A percentile compares a stretch with the other conserved stretches of the same genome.
phyloP scores from a whole-genome alignment of 2,888 invertebrate species.

The Chrysopilus asiliformis region DNA sequence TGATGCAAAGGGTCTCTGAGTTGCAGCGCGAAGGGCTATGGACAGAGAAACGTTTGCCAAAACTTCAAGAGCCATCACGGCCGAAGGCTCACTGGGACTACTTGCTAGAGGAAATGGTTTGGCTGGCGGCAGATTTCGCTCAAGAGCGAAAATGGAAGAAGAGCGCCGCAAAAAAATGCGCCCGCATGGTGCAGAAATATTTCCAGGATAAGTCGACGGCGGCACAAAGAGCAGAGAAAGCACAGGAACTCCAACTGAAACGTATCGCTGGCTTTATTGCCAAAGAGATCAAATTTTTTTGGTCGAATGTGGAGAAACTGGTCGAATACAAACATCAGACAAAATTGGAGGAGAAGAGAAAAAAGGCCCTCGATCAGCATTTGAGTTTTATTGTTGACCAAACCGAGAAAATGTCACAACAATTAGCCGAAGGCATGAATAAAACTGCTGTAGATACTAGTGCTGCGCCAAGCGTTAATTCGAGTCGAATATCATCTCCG shows the following conservation, averaged over 20 bases:
- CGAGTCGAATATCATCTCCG: slow-evolving; percentile 38
- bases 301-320: slow-evolving; percentile 92
- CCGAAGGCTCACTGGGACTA: slow-evolving; percentile 98
- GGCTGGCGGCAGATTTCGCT: slow-evolving; percentile 95
- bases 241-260: slow-evolving; percentile 72
- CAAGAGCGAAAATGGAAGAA: slow-evolving; percentile 98
- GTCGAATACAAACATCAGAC: slow-evolving; percentile 90
- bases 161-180: slow-evolving; percentile 84
- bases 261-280: slow-evolving; percentile 83
- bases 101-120: slow-evolving; percentile 94
- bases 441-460: slow-evolving; percentile 35
- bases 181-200: slow-evolving; percentile 80
- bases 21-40: slow-evolving; percentile 89
- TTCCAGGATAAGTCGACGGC: slow-evolving; percentile 83
- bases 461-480: slow-evolving; percentile 36
- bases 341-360: slow-evolving; percentile 84
- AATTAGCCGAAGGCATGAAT: slow-evolving; percentile 76
- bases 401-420: slow-evolving; percentile 91
- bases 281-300: slow-evolving; percentile 87
- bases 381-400: slow-evolving; percentile 96
- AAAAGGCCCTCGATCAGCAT: slow-evolving; percentile 90
- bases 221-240: slow-evolving; percentile 81
- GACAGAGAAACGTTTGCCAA: slow-evolving; percentile 84
- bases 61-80: slow-evolving; percentile 79
- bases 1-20: slow-evolving; percentile 83